Base-by-base conservation (phyloP, 2,888 invertebrate species). In the Petrolisthes manimaculis region DNA sequence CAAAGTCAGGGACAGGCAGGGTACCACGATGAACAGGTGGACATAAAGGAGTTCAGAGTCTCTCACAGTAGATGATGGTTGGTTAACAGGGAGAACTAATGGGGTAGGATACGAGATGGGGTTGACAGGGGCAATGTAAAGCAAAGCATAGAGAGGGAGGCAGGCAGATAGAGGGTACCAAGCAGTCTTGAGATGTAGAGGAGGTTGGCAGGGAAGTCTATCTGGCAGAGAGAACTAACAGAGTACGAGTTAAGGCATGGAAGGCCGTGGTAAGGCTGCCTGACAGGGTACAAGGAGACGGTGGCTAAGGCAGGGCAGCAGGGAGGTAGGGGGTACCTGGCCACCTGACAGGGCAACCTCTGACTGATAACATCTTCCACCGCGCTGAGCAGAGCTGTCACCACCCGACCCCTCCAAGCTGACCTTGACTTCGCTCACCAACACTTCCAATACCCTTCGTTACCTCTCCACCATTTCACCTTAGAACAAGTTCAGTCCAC, bases 321-420 rank as follows among this genome's bases (percentile, higher is more conserved):
- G 84, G 77, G 55, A n/a, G 78, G 67, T 12, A 53, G 67, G 61
- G 56, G 77, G 67, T 84, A 84, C 80, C 82, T 78, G 86, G 86
- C 82, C 86, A 82, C 78, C 78, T 81, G 51, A 79, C 69, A 67
- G 71, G 74, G 69, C 74, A 67, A 69, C 87, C 87, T 18, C 87
- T 87, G 87, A 87, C 83, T 87, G 87, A 87, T 87, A 87, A 83
- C 87, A 87, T 87, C 87, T 87, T 87, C 87, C 87, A 87, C 55
- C 51, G 83, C 37, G 55, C 79, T 83, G 87, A 84, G 87, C 87
- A 87, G 83, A 67, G 37, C 71, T 87, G 87, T 87, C 83, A 84
- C 83, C 87, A 87, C 83, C 61, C 75, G 24, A n/a, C 55, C 18
- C 71, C 69, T 67, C 74, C n/a, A 18, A 51, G 37, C 9, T 54